Base-by-base conservation (phyloP, 2,888 invertebrate species). In the Orthosia cruda region DNA sequence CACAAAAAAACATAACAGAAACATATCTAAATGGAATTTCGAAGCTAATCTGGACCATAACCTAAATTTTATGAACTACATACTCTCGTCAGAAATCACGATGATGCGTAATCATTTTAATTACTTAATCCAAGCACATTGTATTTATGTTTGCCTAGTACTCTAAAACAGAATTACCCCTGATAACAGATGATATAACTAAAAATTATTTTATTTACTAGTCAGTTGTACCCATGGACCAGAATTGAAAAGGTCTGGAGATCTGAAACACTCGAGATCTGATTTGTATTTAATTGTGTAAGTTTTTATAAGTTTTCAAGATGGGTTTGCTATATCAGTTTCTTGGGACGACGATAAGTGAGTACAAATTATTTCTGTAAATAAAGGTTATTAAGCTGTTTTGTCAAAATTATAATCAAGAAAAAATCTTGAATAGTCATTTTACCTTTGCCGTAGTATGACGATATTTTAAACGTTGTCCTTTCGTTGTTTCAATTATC, bases 141-240 rank as follows among this genome's bases (percentile, higher is more conserved):
- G 50, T 66, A 52, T 71, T 79, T 73, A 71, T 82, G 75, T 85
- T 85, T 82, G 80, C 74, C 69, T 75, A 67, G 84, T 80, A 77
- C 65, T 57, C 61, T 52, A 61, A 20, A 71, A 49, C 26, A 62
- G 74, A 49, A 73, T 61, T 50, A 50, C 66, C 40, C 47, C 18
- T 66, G 85, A 85, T 85, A 83, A 81, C 78, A 59, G 32, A 50
- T 75, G 72, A 85, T 83, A 85, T 81, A 81, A 74, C 62, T 26
- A 63, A 72, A 84, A 81, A 72, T 3, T 18, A 0, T 62, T 26
- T 55, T 49, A 68, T 62, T 49, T 59, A 47, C 40, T 0, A 47
- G 26, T 50, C 67, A 83, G 85, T 85, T 50, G 40, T 20, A 59
- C 18, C n/a, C n/a, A 47, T 69, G 63, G 47, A 52, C 26, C 40